These are phyloP conservation scores for Eutrigla gurnardus DNA, from an alignment of 2,797 vertebrate species.

Conservation along the genomic window DNA sequence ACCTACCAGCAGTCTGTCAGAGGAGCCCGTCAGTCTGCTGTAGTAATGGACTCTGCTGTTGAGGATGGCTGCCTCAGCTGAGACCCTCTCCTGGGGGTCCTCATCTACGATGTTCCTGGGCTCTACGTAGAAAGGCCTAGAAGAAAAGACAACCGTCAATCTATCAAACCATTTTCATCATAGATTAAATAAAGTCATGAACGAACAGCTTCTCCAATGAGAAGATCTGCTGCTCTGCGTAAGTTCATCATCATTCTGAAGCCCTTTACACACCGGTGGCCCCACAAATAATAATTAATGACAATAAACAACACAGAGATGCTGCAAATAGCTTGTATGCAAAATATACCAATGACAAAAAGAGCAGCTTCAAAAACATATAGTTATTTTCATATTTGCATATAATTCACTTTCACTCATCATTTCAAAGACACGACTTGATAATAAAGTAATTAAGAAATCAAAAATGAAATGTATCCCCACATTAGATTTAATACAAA, in stretches of 20 bases:
- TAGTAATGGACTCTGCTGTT: constrained; percentile 97
- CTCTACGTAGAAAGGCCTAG: constrained; percentile 94
- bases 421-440: background rate
- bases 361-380: no score
- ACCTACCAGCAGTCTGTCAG: constrained; percentile 91
- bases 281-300: no score
- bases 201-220: background rate
- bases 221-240: background rate
- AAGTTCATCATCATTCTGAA: no score
- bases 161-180: background rate
- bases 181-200: background rate
- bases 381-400: no score
- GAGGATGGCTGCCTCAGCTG: constrained; percentile 91
- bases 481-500: background rate
- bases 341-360: no score
- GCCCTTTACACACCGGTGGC: no score
- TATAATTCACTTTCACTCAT: no score
- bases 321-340: no score
- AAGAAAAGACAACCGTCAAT: constrained; percentile 14
- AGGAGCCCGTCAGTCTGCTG: constrained; percentile 86
- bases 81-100: constrained; percentile 85
- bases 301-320: no score
- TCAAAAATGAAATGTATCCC: background rate
- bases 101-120: constrained; percentile 89
- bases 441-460: background rate